Percentiles rank a stretch among this genome's conserved stretches.
These are phyloP conservation scores for Syritta pipiens DNA, from an alignment of 2,888 invertebrate genomes.

Conservation along the genomic window DNA sequence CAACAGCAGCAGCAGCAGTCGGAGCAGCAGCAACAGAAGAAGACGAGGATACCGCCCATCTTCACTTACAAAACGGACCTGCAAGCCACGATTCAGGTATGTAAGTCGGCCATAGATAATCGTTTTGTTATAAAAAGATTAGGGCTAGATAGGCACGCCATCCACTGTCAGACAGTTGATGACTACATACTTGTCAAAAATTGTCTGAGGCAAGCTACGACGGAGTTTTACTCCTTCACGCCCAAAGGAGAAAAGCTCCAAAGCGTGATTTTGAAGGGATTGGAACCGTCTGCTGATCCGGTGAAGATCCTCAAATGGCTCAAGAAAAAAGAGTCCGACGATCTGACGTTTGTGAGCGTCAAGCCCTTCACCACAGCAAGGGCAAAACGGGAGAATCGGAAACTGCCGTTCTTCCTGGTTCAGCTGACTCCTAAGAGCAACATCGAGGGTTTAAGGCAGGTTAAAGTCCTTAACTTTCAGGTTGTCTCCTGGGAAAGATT, in stretches of 20 bases:
- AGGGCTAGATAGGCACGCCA: not conserved
- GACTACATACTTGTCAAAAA: not conserved
- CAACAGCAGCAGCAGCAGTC: too few species aligned
- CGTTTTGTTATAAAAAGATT: not conserved
- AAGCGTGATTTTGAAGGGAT: not conserved
- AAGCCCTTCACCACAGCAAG: not conserved
- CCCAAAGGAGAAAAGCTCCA: too few species aligned
- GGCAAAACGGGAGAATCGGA: not conserved
- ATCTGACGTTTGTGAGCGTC: conserved; percentile 3
- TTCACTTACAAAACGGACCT: not conserved
- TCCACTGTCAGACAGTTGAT: not conserved
- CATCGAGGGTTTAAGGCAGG: not conserved
- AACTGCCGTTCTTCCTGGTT: too few species aligned
- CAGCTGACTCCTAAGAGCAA: not conserved
- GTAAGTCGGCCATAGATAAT: not conserved
- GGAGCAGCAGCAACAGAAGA: too few species aligned
- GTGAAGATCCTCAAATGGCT: not conserved
- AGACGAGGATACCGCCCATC: not conserved
- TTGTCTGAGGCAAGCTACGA: too few species aligned
- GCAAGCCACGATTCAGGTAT: not conserved
- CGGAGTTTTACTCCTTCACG: not conserved
- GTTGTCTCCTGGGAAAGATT: too few species aligned
- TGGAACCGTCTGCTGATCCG: not conserved
- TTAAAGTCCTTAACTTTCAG: not conserved
- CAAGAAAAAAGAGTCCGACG: not conserved